Evolutionary conservation across 2,113 vertebrate species (phyloP).

Genomic region (Piaya cayana): DNA sequence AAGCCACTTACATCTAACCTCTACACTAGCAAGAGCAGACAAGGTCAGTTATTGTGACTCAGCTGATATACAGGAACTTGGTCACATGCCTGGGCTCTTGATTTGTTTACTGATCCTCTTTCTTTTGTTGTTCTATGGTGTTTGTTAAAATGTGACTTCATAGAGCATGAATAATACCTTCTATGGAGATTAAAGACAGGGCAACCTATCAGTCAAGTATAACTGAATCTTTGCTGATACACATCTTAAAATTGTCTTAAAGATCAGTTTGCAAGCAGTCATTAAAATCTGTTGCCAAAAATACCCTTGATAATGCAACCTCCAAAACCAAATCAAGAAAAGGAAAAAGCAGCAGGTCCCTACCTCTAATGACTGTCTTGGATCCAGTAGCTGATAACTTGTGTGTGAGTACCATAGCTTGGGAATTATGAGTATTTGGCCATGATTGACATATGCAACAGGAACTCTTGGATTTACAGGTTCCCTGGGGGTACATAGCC

Average conservation of each 20-base stretch:
- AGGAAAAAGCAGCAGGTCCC: neutral
- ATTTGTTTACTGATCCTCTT: neutral
- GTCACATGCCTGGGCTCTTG: neutral
- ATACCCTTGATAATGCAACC: too few relatives aligned
- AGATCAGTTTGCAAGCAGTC: neutral
- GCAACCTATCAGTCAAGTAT: neutral
- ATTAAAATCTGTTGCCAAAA: neutral
- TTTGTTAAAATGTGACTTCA: neutral
- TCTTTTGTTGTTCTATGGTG: neutral
- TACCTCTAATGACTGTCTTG: neutral
- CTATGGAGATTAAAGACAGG: neutral
- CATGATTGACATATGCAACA: neutral
- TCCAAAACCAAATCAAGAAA: neutral
- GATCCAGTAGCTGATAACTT: neutral
- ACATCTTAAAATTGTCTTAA: neutral
- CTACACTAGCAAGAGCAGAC: neutral
- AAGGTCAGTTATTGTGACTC: neutral
- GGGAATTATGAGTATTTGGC: neutral
- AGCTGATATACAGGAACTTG: neutral
- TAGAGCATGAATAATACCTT: neutral
- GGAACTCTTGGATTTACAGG: neutral
- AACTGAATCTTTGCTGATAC: neutral
- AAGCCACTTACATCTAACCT: neutral
- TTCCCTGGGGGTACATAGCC: neutral
- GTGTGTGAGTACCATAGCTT: rapidly evolving